Base-by-base conservation (phyloP, 2,113 vertebrate genomes). In the Podarcis cretensis region DNA sequence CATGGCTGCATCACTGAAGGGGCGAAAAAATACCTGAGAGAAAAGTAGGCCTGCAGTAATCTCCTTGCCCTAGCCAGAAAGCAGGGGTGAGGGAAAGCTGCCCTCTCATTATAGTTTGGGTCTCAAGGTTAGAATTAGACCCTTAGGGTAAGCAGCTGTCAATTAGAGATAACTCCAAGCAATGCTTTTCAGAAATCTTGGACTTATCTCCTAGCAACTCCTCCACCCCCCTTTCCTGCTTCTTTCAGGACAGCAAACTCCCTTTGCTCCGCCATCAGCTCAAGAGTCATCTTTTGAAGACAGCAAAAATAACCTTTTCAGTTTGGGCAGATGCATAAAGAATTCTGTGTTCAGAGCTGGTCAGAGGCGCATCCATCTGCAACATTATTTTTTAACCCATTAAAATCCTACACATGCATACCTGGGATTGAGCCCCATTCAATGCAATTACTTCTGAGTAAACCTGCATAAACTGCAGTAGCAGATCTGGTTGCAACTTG, bases 141-240 rank as follows among this genome's bases (percentile, higher is more conserved):
- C 98, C 98, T 97, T 95, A 98, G 98, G 98, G 98, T 97, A 97
- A 98, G 98, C 98, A 98, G 98, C 98, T 99, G 98, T 99, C 99
- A 99, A 98, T 99, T 98, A 99, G 98, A 97, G 98, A 98, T 98
- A 98, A 98, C 98, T 98, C 96, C 91, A 6, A 96, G 97, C 97
- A 97, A 96, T 96, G 96, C 95, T 92, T 96, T 77, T 95, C 96
- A 95, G 97, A 97, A 97, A 98, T 98, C 97, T 97, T 96, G 95
- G 97, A 96, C 97, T 97, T 95, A 98, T 99, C 98, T 96, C 98
- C 98, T 99, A 99, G 98, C 98, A 99, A 99, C 98, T 96, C 95
- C 20, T n/a, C 30, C 63, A 54, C 48, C 75, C 75, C 10, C n/a
- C 27, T 3, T 25, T 20, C 94, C 96, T 94, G 96, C 97, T 95